Base-by-base conservation (phyloP, 1,140 invertebrate genomes). In the Acromyrmex charruanus region DNA sequence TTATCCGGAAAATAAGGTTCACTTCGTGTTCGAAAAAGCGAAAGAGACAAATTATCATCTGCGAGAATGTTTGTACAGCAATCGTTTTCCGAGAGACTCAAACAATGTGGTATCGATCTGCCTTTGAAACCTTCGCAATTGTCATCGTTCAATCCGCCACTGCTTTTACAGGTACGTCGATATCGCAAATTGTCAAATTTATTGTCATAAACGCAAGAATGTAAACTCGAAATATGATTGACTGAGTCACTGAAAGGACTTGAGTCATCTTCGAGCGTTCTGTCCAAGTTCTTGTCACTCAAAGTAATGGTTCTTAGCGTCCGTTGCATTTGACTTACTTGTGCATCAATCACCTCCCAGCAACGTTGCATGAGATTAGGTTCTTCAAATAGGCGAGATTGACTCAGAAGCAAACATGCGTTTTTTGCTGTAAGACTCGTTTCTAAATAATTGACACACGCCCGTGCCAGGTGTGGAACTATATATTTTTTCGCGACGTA, bases 401-500 rank as follows among this genome's bases (percentile, higher is more conserved):
- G 98, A 94, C 98, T 98, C 89, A 99, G 96, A 80, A 99, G 96
- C 86, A 99, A 96, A 95, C 98, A 99, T 59, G 98, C 98, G 95
- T 99, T 99, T 95, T 98, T 98, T 89, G 98, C 98, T 69, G 98
- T 98, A 86, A 99, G 95, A 96, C 98, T 98, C 84, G 98, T 98
- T 96, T 99, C 98, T 91, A 99, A 96, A 96, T 98, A 99, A 94
- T 97, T 98, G 75, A 99, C 98, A 95, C 98, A 99, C 51, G 98
- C 98, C 87, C 97, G 96, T 63, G 98, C 98, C 93, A 99, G 96
- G 95, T 98, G 98, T 51, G 98, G 98, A 55, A 99, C 98, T 92
- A 99, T 98, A 94, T 99, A 99, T 94, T 99, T 99, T 94, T 99
- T 99, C 31, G 98, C 98, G 39, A 98, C 98, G 94, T 99, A 98